Evolutionary conservation across 2,888 invertebrate genomes (phyloP).

Genomic region (Spisula subtruncata): DNA sequence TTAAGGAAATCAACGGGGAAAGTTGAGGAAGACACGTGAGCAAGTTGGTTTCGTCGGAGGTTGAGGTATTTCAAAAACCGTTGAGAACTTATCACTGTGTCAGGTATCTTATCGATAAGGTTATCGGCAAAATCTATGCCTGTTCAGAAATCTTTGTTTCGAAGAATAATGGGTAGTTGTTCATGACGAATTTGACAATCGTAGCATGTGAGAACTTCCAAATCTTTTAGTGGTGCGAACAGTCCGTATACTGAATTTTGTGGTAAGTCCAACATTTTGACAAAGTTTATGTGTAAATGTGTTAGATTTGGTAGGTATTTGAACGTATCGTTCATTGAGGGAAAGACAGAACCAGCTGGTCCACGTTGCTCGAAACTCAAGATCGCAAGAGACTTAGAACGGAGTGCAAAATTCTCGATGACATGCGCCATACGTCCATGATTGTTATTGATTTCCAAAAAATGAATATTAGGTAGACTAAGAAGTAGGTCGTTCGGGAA

Average conservation of each 20-base stretch:
- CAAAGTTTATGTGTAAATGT: not conserved
- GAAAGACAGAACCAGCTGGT: not conserved
- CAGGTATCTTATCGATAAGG: not conserved
- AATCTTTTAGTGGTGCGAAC: not conserved
- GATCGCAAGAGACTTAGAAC: not conserved
- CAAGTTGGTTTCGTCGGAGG: not conserved
- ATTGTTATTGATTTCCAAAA: not conserved
- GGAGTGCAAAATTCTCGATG: not conserved
- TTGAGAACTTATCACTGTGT: not conserved
- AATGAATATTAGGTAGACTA: not conserved
- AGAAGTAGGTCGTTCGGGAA: not conserved
- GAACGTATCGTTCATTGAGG: conserved; percentile 10
- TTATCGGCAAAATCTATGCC: not conserved
- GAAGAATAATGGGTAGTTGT: not conserved
- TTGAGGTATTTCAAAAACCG: not conserved
- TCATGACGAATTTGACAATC: not conserved
- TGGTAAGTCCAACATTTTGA: not conserved
- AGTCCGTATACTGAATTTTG: not conserved
- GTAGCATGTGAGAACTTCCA: conserved; percentile 1
- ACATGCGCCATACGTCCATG: not conserved
- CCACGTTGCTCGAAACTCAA: not conserved
- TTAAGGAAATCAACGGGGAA: not conserved
- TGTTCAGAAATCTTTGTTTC: not conserved
- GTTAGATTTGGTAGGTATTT: conserved; percentile 14
- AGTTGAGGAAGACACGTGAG: not conserved